A percentile compares a stretch with the other conserved stretches of the same genome.
phyloP scores from a whole-genome alignment of 2,888 invertebrate genomes.

The Linhomoeus sp. region DNA sequence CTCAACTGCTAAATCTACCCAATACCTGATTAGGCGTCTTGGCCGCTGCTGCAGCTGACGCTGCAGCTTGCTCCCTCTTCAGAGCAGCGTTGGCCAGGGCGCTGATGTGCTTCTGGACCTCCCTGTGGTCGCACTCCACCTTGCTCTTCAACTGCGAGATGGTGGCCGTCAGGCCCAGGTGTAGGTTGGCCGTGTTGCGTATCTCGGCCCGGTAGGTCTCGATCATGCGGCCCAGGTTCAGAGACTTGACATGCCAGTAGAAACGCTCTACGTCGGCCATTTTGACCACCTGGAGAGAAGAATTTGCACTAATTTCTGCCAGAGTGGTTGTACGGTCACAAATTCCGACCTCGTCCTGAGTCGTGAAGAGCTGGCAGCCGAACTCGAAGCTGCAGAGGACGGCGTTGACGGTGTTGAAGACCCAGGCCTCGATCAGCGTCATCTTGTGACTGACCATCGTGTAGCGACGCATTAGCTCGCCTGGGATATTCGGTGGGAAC shows the following conservation, averaged over 20 bases:
- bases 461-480: constrained; percentile 8
- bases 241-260: constrained; percentile 13
- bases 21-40: too few species aligned
- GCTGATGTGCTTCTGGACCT: not conserved
- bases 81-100: too few species aligned
- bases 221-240: not conserved
- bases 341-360: constrained; percentile 16
- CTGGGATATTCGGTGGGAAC: constrained; percentile 16
- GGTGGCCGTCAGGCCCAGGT: constrained; percentile 9
- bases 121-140: constrained; percentile 4
- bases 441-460: constrained; percentile 12
- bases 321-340: too few species aligned
- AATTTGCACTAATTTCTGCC: too few species aligned
- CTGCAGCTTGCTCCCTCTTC: too few species aligned
- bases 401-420: constrained; percentile 17
- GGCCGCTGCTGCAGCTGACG: too few species aligned
- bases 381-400: constrained; percentile 14
- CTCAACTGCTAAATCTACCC: too few species aligned
- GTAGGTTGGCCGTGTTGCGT: not conserved
- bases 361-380: constrained; percentile 16
- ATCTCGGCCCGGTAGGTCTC: not conserved
- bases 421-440: constrained; percentile 13
- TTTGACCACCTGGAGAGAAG: too few species aligned
- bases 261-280: constrained; percentile 14
- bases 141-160: constrained; percentile 9